Base-by-base conservation (phyloP, 2,113 vertebrate species). In the Epinephelus fuscoguttatus region DNA sequence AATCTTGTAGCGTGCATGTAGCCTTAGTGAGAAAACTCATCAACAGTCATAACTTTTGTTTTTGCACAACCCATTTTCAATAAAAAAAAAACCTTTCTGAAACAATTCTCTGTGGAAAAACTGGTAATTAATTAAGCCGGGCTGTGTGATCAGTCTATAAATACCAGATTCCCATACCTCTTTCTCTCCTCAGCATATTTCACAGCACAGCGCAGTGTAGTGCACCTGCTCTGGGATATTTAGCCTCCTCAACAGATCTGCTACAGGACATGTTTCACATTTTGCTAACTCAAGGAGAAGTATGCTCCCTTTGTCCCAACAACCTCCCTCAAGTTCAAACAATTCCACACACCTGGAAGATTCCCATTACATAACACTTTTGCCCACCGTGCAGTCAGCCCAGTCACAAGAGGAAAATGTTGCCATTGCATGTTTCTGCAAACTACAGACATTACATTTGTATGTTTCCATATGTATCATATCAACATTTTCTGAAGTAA, bases 41-140 rank as follows among this genome's bases (percentile, higher is more conserved):
- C 85, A 78, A 79, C 84, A 72, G 56, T 89, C 85, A 73, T 25
- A 68, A 87, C 63, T 90, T 92, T 92, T 89, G 68, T 89, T 92
- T 88, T 88, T 89, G 78, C 92, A 81, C 81, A 90, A 81, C 66
- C 71, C 86, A 82, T 91, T 93, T 91, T 91, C 87, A 92, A 89
- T 90, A 89, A 89, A 90, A 85, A 30, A 84, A 81, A 63, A 80
- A 53, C 3, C 33, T 69, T 71, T 84, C 59, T 71, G 62, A 86
- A 84, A 82, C 70, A 80, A 78, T 49, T 69, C 88, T 88, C 90
- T 73, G 79, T 53, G 83, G 89, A 82, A 21, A 42, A 79, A 21
- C 19, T 70, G 78, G 56, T 89, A 75, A 92, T 93, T 91, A 89
- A 91, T 93, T 85, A 86, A 67, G 62, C 78, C 11, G 45, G 25